These are phyloP conservation scores for Apaloderma vittatum DNA, from an alignment of 2,113 vertebrate species.

Conservation along the genomic window DNA sequence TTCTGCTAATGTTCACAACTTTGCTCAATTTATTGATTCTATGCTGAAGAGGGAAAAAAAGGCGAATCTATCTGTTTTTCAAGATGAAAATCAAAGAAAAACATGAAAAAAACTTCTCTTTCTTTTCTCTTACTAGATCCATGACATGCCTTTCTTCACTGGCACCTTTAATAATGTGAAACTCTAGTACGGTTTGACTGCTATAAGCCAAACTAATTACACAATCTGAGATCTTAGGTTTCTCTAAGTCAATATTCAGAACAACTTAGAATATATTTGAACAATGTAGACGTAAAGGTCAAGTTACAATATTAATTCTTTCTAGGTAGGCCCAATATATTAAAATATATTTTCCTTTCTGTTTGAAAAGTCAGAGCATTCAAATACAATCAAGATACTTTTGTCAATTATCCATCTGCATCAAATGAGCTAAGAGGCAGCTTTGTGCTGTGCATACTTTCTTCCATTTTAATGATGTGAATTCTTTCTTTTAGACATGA, in stretches of 20 bases:
- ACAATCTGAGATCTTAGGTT: slow-evolving; percentile 34
- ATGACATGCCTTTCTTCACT: slow-evolving; percentile 37
- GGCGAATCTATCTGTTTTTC: slow-evolving; percentile 42
- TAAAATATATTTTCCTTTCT: slow-evolving; percentile 1
- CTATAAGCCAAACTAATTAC: slow-evolving; percentile 62
- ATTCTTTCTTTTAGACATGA: slow-evolving; percentile 23
- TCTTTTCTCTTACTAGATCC: neutral
- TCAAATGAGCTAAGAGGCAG: neutral
- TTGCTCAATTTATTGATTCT: slow-evolving; percentile 67
- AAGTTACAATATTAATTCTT: slow-evolving; percentile 36
- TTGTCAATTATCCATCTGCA: neutral
- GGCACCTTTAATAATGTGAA: slow-evolving; percentile 34
- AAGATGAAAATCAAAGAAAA: slow-evolving; percentile 61
- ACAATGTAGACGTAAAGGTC: slow-evolving; percentile 49
- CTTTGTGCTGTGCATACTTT: neutral
- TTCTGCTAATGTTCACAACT: slow-evolving; percentile 48
- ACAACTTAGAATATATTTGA: slow-evolving; percentile 60
- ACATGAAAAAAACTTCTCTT: neutral
- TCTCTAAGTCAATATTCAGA: slow-evolving; percentile 62
- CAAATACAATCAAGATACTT: slow-evolving; percentile 1
- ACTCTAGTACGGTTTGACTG: neutral
- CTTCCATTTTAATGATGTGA: neutral
- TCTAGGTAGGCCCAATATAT: neutral
- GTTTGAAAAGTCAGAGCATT: neutral
- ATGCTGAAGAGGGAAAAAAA: neutral